These are phyloP conservation scores for Thysanoteuthis rhombus DNA, from an alignment of 2,888 invertebrate genomes.

Conservation along the genomic window DNA sequence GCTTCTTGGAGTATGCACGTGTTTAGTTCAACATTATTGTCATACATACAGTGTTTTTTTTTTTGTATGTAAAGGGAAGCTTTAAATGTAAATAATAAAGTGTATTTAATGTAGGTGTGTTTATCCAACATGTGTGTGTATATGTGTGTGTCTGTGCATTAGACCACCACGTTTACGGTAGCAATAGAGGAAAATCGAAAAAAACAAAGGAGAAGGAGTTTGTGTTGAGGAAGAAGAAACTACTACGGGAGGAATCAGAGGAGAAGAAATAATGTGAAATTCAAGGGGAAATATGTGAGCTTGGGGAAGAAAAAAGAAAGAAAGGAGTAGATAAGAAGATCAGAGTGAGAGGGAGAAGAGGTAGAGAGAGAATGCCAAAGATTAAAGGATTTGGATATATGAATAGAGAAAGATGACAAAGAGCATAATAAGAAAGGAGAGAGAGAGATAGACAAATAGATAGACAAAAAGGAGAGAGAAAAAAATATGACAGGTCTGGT, in stretches of 20 bases:
- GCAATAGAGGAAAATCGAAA: background rate
- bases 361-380: background rate
- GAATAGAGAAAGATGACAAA: too few relatives aligned
- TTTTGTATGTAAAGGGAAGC: background rate
- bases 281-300: background rate
- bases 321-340: background rate
- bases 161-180: background rate
- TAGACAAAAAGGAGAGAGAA: too few relatives aligned
- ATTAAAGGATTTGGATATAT: too few relatives aligned
- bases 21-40: background rate
- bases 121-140: background rate
- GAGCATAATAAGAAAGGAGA: too few relatives aligned
- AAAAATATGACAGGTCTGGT: too few relatives aligned
- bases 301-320: background rate
- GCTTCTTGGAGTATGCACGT: background rate
- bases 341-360: background rate
- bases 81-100: background rate
- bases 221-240: background rate
- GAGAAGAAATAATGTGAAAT: background rate
- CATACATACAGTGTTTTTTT: background rate
- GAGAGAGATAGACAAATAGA: too few relatives aligned
- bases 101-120: background rate
- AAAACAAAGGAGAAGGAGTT: background rate
- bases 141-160: background rate
- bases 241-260: background rate